These are phyloP conservation scores for Lepilemur septentrionalis DNA, from an alignment of 2,797 vertebrate species.

Conservation along the genomic window DNA sequence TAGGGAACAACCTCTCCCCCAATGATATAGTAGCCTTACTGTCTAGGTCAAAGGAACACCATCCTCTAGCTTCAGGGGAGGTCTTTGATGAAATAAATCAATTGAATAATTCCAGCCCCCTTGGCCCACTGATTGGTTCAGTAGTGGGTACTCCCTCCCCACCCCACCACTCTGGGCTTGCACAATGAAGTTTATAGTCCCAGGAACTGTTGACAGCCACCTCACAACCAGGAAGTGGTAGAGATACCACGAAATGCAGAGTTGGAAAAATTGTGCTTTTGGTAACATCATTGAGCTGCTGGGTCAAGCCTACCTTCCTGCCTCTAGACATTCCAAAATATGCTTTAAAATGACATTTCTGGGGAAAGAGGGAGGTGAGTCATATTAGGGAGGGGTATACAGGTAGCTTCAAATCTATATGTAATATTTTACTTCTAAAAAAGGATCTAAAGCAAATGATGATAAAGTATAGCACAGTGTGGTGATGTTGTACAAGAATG, in stretches of 20 bases:
- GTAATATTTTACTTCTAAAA: conserved; percentile 28
- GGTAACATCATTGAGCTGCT: background rate
- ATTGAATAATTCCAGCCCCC: background rate
- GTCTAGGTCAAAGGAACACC: background rate
- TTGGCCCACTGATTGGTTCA: background rate
- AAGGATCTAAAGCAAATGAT: conserved; percentile 29
- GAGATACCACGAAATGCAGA: background rate
- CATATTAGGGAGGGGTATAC: background rate
- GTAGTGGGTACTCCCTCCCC: background rate
- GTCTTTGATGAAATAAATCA: background rate
- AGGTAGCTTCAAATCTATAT: background rate
- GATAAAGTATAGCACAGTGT: background rate
- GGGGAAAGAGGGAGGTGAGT: background rate
- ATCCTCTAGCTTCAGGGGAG: background rate
- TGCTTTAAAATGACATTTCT: background rate
- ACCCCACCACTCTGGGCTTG: background rate
- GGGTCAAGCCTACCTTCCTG: background rate
- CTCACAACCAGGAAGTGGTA: background rate
- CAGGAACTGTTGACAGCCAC: background rate
- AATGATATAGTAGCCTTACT: background rate
- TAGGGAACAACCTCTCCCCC: background rate
- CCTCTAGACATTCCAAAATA: background rate
- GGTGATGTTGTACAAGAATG: background rate
- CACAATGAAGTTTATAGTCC: background rate
- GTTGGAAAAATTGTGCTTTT: background rate